These are phyloP conservation scores for Anguilla rostrata DNA, from an alignment of 2,113 vertebrate genomes.

Conservation along the genomic window DNA sequence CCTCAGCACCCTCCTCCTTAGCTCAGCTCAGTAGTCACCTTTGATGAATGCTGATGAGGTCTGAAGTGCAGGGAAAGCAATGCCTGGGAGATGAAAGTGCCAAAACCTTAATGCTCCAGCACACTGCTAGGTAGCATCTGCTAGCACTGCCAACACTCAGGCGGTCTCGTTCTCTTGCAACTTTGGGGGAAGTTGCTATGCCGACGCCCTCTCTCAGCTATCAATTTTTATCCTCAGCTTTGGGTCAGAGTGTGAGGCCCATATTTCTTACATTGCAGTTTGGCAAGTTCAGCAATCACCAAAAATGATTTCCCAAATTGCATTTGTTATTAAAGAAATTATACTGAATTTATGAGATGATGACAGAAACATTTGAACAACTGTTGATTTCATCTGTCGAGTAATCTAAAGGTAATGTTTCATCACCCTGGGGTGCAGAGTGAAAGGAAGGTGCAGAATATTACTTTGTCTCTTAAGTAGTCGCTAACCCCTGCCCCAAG, in stretches of 20 bases:
- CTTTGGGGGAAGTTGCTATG: neutral
- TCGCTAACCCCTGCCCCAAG: too few species aligned
- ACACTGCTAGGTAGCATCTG: neutral
- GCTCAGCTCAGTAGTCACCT: slow-evolving; percentile 5
- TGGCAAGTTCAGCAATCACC: neutral
- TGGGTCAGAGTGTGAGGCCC: too few species aligned
- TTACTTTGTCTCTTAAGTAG: too few species aligned
- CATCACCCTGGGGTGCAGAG: too few species aligned
- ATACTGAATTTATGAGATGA: neutral
- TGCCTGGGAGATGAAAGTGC: slow-evolving; percentile 15
- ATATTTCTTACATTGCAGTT: neutral
- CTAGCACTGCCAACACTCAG: neutral
- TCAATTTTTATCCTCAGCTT: neutral
- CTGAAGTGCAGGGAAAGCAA: slow-evolving; percentile 8
- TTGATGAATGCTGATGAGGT: slow-evolving; percentile 7
- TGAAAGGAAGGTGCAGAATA: too few species aligned
- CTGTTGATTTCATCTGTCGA: neutral
- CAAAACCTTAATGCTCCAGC: neutral
- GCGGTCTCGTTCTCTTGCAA: too few species aligned
- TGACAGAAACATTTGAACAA: neutral
- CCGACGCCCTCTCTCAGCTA: neutral
- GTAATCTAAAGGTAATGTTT: too few species aligned
- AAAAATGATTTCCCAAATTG: neutral
- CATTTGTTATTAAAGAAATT: neutral
- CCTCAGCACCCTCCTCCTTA: neutral